Base-by-base conservation (phyloP, 2,113 vertebrate species). In the Hymenochirus boettgeri region DNA sequence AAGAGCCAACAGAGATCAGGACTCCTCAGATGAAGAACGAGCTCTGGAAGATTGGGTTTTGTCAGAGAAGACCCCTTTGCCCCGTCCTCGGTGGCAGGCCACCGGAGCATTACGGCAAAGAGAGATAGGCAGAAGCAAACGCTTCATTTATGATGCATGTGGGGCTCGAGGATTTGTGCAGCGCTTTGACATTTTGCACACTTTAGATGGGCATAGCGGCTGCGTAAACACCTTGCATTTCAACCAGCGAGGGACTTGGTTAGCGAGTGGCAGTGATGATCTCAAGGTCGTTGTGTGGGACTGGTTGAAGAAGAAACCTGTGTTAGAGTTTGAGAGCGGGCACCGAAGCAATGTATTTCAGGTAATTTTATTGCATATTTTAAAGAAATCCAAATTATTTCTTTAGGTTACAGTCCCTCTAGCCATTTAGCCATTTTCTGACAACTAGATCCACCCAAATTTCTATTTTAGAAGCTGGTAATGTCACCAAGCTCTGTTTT, bases 191-290 rank as follows among this genome's bases (percentile, higher is more conserved):
- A 87, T 96, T 4, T 93, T 96, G 81, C 92, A 92, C 0, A 86
- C 89, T 2, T 86, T 98, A 56, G 93, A 98, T 79, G 88, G 86
- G 1, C 96, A 98, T 77, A 83, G 82, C 0, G 96, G 96, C 61
- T 98, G 96, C n/a, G 96, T 98, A 58, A 98, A 97, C 82, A 97
- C 95, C 1, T 77, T 98, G 83, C 95, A 97, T 86, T 98, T 97
- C 77, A 98, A 98, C 86, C 93, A 92, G 33, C 87, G 91, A 0
- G 95, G 95, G 61, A 95, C 93, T 0, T 92, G 94, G 72, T 82
- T 97, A 74, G 95, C 96, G 22, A 96, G 93, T 1, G 95, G 95
- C 78, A 96, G 94, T 5, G 95, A 98, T 2, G 96, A 98, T 81
- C 90, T 97, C 70, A 89, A 87, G 0, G 96, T 98, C 73, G 85